These are phyloP conservation scores for Stenchaetothrips biformis DNA, from an alignment of 2,888 invertebrate genomes.

Conservation along the genomic window DNA sequence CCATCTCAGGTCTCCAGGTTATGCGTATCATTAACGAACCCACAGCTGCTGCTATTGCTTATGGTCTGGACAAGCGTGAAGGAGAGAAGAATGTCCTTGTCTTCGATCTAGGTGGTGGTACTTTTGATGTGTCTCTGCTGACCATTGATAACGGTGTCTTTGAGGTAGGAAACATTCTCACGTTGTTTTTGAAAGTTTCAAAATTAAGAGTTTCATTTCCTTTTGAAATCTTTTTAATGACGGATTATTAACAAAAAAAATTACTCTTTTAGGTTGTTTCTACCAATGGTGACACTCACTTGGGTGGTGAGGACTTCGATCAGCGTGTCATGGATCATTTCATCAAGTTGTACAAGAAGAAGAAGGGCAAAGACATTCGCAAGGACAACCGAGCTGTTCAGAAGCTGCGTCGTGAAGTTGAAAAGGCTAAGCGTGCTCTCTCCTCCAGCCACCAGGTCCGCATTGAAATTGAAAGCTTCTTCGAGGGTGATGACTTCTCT, in stretches of 20 bases:
- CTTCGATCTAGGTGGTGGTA: slow-evolving; percentile 98
- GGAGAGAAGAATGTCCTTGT: slow-evolving; percentile 98
- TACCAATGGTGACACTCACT: slow-evolving; percentile 93
- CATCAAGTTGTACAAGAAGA: slow-evolving; percentile 97
- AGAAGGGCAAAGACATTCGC: slow-evolving; percentile 95
- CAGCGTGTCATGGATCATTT: slow-evolving; percentile 98
- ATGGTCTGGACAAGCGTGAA: slow-evolving; percentile 93
- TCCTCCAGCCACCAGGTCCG: slow-evolving; percentile 92
- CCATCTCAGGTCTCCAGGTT: slow-evolving; percentile 85
- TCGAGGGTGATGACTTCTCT: slow-evolving; percentile 96
- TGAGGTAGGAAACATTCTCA: slow-evolving; percentile 54
- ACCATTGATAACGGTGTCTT: slow-evolving; percentile 99
- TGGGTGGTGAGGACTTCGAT: slow-evolving; percentile 99
- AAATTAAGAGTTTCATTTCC: not conserved
- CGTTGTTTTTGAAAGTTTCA: not conserved
- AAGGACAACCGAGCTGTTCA: slow-evolving; percentile 93
- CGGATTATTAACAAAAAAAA: not conserved
- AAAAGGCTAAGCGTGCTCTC: slow-evolving; percentile 94
- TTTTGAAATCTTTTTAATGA: slow-evolving; percentile 18
- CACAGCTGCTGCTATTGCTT: slow-evolving; percentile 94
- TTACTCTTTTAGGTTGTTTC: slow-evolving; percentile 57
- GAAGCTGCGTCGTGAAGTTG: slow-evolving; percentile 93
- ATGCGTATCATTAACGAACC: slow-evolving; percentile 98
- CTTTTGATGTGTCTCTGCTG: slow-evolving; percentile 95
- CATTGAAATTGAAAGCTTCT: slow-evolving; percentile 98